Percentiles rank a stretch among this genome's conserved stretches.
These are phyloP conservation scores for Agrilus cyanescens DNA, from an alignment of 2,888 invertebrate genomes.

Conservation along the genomic window DNA sequence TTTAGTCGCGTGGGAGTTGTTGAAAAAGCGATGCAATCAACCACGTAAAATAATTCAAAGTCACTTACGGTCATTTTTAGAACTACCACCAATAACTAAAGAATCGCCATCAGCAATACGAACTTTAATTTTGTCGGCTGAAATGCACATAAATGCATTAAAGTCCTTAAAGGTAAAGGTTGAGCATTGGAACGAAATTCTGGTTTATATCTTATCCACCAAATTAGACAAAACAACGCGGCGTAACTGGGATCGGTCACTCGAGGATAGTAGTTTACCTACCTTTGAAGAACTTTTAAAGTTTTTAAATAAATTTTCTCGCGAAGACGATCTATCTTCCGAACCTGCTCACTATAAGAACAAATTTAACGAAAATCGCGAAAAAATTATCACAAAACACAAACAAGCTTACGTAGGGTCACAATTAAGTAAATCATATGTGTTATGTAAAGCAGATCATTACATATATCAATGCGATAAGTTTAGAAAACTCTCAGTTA, in stretches of 20 bases:
- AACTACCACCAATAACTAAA: slow-evolving; percentile 1
- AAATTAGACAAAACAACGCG: slow-evolving; percentile 6
- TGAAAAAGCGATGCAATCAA: slow-evolving; percentile 8
- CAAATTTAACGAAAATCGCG: no score
- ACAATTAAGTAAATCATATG: no score
- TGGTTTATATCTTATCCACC: neutral
- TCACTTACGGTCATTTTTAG: slow-evolving; percentile 8
- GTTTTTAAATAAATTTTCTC: no score
- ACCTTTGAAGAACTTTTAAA: no score
- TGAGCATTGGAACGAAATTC: slow-evolving; percentile 7
- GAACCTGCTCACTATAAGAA: no score
- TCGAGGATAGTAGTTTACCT: no score
- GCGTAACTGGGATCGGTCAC: slow-evolving; percentile 1
- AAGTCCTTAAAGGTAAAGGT: slow-evolving; percentile 5
- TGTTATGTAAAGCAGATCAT: no score
- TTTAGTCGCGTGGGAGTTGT: slow-evolving; percentile 6
- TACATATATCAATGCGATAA: no score
- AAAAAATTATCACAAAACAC: no score
- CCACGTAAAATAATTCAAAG: slow-evolving; percentile 6
- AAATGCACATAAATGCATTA: slow-evolving; percentile 6
- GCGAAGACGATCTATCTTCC: no score
- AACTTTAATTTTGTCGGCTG: slow-evolving; percentile 3
- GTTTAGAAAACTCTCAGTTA: no score
- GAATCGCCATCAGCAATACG: slow-evolving; percentile 5
- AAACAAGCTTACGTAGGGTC: no score